Conservation (phyloP, 2,113 vertebrate genomes). For the Alosa alosa region DNA sequence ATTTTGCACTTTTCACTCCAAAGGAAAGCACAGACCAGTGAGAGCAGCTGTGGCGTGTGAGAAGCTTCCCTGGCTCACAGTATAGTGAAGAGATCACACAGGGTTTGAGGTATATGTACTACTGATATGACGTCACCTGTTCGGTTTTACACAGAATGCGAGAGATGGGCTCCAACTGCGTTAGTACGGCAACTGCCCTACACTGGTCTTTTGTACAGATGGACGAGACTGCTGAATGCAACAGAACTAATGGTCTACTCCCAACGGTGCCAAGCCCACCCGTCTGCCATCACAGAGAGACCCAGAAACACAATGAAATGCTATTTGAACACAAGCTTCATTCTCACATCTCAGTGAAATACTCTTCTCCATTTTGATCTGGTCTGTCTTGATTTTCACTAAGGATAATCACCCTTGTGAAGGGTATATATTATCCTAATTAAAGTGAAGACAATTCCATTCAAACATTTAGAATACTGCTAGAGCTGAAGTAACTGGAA, state of each 20-base stretch:
- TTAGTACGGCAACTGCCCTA: neutral
- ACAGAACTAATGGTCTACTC: constrained; percentile 18
- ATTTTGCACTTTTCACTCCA: neutral
- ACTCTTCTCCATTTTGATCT: neutral
- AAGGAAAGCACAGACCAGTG: neutral
- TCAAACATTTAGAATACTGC: neutral
- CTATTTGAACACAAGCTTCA: neutral
- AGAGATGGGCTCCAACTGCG: neutral
- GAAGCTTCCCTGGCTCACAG: neutral
- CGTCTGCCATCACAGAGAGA: neutral
- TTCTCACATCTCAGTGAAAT: neutral
- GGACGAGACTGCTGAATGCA: neutral
- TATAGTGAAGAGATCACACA: neutral
- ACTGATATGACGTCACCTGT: neutral
- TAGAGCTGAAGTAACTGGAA: neutral
- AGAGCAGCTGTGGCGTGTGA: neutral
- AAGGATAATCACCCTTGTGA: neutral
- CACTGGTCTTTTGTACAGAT: neutral
- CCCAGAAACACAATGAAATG: neutral
- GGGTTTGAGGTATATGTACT: constrained; percentile 25
- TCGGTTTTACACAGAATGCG: constrained; percentile 10
- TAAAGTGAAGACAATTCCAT: neutral
- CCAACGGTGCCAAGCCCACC: constrained; percentile 8
- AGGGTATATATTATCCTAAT: neutral
- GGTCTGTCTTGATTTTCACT: neutral